Evolutionary conservation across 2,797 vertebrate species (phyloP).

Genomic region (Sebastes taczanowskii): DNA sequence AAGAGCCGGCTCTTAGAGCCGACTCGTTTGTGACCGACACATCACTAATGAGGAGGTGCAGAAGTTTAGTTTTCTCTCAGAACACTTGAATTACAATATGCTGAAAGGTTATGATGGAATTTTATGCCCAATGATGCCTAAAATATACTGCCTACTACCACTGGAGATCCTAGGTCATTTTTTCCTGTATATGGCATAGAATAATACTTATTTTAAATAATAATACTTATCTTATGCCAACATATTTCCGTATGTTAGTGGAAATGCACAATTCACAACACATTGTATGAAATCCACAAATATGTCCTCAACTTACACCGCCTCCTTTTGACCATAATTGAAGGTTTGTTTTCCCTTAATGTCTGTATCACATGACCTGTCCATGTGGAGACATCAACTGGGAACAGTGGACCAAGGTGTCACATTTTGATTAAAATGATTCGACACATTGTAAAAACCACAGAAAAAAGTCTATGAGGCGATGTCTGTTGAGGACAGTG

Average conservation of each 20-base stretch:
- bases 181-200: background rate
- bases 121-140: no score
- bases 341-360: background rate
- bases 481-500: conserved; percentile 54
- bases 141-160: no score
- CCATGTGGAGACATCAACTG: background rate
- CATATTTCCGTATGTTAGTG: conserved; percentile 55
- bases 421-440: background rate
- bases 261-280: conserved; percentile 48
- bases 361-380: background rate
- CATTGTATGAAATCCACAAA: conserved; percentile 43
- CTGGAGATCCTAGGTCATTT: background rate
- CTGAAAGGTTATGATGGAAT: no score
- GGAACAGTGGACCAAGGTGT: background rate
- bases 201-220: background rate
- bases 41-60: no score
- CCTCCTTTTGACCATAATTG: conserved; percentile 25
- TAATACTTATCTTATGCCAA: background rate
- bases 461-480: conserved; percentile 5
- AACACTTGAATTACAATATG: no score
- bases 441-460: background rate
- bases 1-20: no score
- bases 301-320: conserved; percentile 44
- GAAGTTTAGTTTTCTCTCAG: no score
- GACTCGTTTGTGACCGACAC: no score